A percentile compares a stretch with the other conserved stretches of the same genome.
These are phyloP conservation scores for Vultur gryphus DNA, from an alignment of 2,797 vertebrate genomes.

Conservation along the genomic window DNA sequence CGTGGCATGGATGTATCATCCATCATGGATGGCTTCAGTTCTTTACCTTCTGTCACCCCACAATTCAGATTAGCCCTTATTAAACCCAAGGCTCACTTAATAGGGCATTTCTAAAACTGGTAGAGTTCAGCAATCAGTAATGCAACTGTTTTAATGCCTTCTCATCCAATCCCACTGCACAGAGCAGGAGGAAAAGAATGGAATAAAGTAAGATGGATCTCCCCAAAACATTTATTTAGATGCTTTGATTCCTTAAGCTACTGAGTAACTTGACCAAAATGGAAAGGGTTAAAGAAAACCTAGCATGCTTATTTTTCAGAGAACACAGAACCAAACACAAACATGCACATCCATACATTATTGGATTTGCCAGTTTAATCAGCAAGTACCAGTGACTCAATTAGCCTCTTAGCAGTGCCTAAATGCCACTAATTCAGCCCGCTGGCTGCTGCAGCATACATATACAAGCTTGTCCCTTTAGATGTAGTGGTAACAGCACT, in stretches of 20 bases:
- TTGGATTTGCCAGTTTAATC: conserved; percentile 62
- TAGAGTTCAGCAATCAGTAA: background rate
- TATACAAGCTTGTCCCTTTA: conserved; percentile 52
- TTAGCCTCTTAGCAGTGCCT: conserved; percentile 62
- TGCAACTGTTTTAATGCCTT: background rate
- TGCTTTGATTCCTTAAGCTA: background rate
- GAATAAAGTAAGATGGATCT: background rate
- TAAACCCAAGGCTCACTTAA: background rate
- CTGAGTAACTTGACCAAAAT: background rate
- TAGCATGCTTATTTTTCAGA: background rate
- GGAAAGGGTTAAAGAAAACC: background rate
- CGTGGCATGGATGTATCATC: background rate
- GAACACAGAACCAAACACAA: conserved; percentile 29
- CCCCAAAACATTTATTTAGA: background rate
- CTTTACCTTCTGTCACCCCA: background rate
- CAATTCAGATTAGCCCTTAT: background rate
- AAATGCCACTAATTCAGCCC: conserved; percentile 63
- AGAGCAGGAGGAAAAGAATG: background rate
- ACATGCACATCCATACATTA: conserved; percentile 42
- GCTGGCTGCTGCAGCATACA: conserved; percentile 49
- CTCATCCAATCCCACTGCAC: background rate
- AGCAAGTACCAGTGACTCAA: conserved; percentile 64
- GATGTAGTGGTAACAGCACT: conserved; percentile 43
- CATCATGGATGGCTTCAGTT: background rate
- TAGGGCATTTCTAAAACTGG: background rate